phyloP scores from a whole-genome alignment of 2,797 vertebrate species.

The Melanotaenia pygmaea region DNA sequence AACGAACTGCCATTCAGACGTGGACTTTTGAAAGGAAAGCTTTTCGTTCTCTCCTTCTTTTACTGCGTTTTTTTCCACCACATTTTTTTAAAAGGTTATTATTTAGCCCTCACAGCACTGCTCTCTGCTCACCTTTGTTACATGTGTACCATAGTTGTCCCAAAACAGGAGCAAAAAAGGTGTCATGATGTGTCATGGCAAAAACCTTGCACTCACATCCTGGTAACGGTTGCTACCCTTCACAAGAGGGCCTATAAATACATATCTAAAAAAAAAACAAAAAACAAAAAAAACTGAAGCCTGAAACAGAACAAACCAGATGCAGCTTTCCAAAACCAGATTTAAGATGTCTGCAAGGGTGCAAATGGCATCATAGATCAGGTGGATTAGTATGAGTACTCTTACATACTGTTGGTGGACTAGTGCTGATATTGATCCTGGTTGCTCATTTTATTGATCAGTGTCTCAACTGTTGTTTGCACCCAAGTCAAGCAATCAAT shows the following conservation, averaged over 20 bases:
- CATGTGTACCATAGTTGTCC: constrained; percentile 2
- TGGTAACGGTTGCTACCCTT: constrained; percentile 77
- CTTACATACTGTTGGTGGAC: no score
- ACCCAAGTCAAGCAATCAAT: no score
- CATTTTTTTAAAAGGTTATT: constrained; percentile 13
- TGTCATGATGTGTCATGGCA: constrained; percentile 16
- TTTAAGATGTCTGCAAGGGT: no score
- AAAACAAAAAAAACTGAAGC: constrained; percentile 41
- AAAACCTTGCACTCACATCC: constrained; percentile 59
- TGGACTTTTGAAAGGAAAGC: constrained; percentile 35
- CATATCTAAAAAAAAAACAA: constrained; percentile 24
- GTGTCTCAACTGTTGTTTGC: no score
- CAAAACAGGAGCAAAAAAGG: constrained; percentile 13
- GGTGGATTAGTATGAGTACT: no score
- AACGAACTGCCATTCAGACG: constrained; percentile 58
- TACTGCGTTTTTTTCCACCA: background rate
- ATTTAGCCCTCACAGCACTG: background rate
- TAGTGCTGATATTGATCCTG: no score
- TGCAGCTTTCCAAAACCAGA: background rate
- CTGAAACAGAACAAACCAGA: constrained; percentile 28
- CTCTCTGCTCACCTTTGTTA: background rate
- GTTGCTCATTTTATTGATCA: no score
- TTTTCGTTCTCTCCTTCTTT: constrained; percentile 20
- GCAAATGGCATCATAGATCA: no score
- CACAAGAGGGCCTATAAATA: constrained; percentile 74